Evolutionary conservation across 2,888 invertebrate genomes (phyloP), one percentile per base, ranked within the genome.

Genomic region (Phengaris arion): DNA sequence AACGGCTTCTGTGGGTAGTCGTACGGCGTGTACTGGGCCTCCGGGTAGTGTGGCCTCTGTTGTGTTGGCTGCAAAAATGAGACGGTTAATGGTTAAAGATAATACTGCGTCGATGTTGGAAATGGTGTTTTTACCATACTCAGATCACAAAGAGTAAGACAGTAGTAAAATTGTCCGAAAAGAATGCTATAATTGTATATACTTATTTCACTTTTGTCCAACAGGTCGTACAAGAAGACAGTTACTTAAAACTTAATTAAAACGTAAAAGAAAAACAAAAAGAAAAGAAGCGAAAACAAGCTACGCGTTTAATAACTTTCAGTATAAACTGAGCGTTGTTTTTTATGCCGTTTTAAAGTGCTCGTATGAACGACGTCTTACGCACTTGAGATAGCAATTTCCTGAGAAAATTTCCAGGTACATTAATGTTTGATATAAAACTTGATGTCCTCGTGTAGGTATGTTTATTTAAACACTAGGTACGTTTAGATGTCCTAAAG

Each of bases 1-100:
- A 85, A 92, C 77, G 82, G 84, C 82, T 83, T 90, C 84, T 91
- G 93, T 55, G 96, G 96, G 88, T 95, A 95, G 74, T 83, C 82
- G 2, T 89, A 85, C 13, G 83, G 79, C 68, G 83, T 82, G 78
- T 84, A 85, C 74, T 84, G 85, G 3, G 82, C 81, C 76, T 83
- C 83, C 0, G 83, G 85, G 80, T 84, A 84, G 72, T 81, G 81
- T 15, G 79, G 80, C 46, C 79, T 79, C 45, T 80, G 82, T 13
- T 77, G 78, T 48, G 80, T 77, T 59, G 84, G 85, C 81, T 86
- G 84, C 15, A 55, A 13, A 12, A 55, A 55, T 6, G n/a, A 55
- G 4, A 48, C 6, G 7, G 48, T 48, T 48, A 48, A 6, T 7
- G 48, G 8, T 48, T 48, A 48, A 48, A 6, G 48, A 6, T 48